phyloP scores from a whole-genome alignment of 2,797 vertebrate species.

The Agapornis canus region DNA sequence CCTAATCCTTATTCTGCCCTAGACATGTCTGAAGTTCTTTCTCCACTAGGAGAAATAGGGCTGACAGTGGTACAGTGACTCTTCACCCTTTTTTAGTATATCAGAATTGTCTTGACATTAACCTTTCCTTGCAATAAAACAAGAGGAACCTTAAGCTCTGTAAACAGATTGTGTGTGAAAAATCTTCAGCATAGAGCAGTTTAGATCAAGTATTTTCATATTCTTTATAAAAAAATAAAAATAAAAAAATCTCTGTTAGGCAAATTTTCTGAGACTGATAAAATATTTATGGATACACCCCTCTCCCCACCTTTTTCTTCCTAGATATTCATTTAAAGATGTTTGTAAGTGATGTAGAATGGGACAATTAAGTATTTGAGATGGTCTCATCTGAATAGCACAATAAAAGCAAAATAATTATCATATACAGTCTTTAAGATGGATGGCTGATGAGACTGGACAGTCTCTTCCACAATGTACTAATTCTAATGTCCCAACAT shows the following conservation, averaged over 20 bases:
- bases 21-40: neutral
- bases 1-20: neutral
- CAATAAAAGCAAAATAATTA: neutral
- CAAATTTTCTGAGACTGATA: neutral
- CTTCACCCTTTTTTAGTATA: neutral
- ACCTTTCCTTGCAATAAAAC: neutral
- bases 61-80: neutral
- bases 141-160: neutral
- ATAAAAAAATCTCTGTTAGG: fast-evolving
- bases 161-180: neutral
- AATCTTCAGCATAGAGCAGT: neutral
- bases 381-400: neutral
- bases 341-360: neutral
- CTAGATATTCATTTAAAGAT: neutral
- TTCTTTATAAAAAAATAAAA: neutral
- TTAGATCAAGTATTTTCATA: neutral
- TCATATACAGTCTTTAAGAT: neutral
- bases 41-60: neutral
- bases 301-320: neutral
- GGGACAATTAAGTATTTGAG: neutral
- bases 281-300: neutral
- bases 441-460: neutral
- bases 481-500: neutral
- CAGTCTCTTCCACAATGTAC: neutral
- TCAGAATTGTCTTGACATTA: neutral